Evolutionary conservation across 2,888 invertebrate genomes (phyloP).

Genomic region (Carterocephalus palaemon): DNA sequence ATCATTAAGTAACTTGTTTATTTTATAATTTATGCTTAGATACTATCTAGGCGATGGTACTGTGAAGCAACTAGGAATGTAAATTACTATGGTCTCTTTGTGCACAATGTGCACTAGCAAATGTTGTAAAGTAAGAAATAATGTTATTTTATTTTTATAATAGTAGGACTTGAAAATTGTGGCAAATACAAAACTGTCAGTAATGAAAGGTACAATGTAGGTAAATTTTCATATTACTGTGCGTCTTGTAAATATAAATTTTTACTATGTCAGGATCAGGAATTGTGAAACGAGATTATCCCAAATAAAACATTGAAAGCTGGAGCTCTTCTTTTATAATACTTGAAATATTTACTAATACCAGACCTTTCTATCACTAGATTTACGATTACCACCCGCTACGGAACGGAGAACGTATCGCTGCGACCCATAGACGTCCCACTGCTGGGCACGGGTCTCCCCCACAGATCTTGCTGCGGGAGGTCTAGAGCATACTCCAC

Average conservation of each 20-base stretch:
- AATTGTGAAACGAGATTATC: conserved; percentile 77
- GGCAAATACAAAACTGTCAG: conserved; percentile 52
- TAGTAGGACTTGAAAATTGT: conserved; percentile 56
- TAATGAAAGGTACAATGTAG: conserved; percentile 72
- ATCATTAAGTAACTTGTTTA: conserved; percentile 10
- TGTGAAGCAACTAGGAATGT: conserved; percentile 33
- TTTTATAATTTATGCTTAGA: conserved; percentile 18
- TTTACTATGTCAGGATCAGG: conserved; percentile 71
- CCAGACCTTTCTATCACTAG: no score
- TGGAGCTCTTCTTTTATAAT: conserved; percentile 36
- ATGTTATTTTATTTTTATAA: conserved; percentile 73
- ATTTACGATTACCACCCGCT: no score
- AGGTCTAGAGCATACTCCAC: no score
- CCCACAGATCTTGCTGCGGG: no score
- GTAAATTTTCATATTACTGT: conserved; percentile 61
- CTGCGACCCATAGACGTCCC: no score
- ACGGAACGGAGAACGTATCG: no score
- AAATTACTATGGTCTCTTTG: conserved; percentile 50
- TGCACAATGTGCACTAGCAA: conserved; percentile 68
- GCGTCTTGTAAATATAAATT: conserved; percentile 73
- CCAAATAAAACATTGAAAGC: conserved; percentile 71
- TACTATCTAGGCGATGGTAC: conserved; percentile 12
- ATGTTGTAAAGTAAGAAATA: conserved; percentile 66
- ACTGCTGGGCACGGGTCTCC: no score
- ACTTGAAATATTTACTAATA: conserved; percentile 5